Percentiles rank a stretch among this genome's conserved stretches.
Evolutionary conservation across 1,140 invertebrate species (phyloP).

Genomic region (Scaptomyza pallida): DNA sequence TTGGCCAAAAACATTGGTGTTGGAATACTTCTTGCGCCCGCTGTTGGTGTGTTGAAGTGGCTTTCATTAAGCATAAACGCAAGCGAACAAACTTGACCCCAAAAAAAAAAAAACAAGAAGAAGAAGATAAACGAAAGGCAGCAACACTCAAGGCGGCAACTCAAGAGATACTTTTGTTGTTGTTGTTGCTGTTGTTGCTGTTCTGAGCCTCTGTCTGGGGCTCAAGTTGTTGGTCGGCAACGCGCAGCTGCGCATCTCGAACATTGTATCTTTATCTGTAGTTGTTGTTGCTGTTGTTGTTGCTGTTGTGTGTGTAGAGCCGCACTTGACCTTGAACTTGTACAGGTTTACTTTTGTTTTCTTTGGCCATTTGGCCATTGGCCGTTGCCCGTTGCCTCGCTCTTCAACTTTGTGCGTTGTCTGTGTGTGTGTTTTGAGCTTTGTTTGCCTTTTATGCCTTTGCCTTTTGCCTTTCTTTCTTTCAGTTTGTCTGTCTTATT

Average conservation of each 20-base stretch:
- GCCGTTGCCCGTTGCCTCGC: conserved; percentile 16
- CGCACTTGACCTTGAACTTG: conserved; percentile 82
- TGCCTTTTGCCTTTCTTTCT: conserved; percentile 27
- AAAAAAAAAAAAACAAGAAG: too few species aligned
- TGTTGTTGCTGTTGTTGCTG: conserved; percentile 25
- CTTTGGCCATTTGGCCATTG: conserved; percentile 54
- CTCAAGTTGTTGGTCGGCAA: conserved; percentile 5
- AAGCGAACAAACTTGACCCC: conserved; percentile 33
- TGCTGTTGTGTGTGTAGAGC: conserved; percentile 37
- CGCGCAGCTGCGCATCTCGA: conserved; percentile 55
- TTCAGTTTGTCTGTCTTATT: conserved; percentile 41
- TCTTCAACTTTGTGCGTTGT: conserved; percentile 26
- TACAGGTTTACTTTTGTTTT: conserved; percentile 81
- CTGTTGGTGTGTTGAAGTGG: conserved; percentile 42
- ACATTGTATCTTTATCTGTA: conserved; percentile 34
- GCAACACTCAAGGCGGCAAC: conserved; percentile 30
- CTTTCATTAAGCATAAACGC: conserved; percentile 56
- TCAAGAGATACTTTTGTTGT: conserved; percentile 32
- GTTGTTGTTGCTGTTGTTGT: conserved; percentile 4
- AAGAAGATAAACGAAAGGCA: conserved; percentile 18
- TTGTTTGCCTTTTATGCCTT: background rate
- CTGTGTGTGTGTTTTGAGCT: conserved; percentile 15
- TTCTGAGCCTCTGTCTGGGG: background rate
- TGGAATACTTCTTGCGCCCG: conserved; percentile 34
- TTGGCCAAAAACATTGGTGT: conserved; percentile 18